Base-by-base conservation (phyloP, 2,113 vertebrate genomes). In the Ptychochromis oligacanthus region DNA sequence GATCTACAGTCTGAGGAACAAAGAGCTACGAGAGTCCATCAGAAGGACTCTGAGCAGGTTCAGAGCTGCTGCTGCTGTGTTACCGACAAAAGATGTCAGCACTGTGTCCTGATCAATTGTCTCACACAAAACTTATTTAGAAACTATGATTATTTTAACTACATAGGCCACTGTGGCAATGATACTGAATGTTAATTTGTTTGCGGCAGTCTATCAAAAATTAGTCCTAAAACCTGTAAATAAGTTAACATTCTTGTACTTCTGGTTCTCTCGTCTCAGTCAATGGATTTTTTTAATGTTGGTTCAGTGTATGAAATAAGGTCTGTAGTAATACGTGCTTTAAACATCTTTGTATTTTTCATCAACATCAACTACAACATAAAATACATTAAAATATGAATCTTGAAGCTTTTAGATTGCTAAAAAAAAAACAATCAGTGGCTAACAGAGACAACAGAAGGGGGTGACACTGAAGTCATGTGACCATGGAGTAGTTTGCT, bases 1-100 rank as follows among this genome's bases (percentile, higher is more conserved):
- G 58, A 76, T 82, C 80, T 82, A 76, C 59, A 76, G 80, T 56
- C 72, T 82, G 34, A 82, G 80, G 36, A 82, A 76, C 72, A 65
- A 64, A 36, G 80, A 82, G 34, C 80, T 82, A 46, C 34, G 0
- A 4, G 22, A 56, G 1, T 60, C 80, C 26, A 76, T 82, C 72
- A 56, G 80, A 26, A 24, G 59, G 36, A 56, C 72, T 64, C 5
- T 62, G 72, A 43, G 12, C 18, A 9, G 58, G 34, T 56, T 64
- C 24, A 40, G 24, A 62, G 34, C 49, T 56, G 24, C 70, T 56
- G 24, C 70, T 40, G 31, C 7, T 9, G 22, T 43, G n/a, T 64
- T 52, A 17, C 58, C 57, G 7, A 11, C 24, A 3, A 75, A 55
- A 18, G 12, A 31, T 17, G 11, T 74, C 31, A 40, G 20, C 12